These are phyloP conservation scores for Tipula lateralis DNA, from an alignment of 2,888 invertebrate species.

Conservation along the genomic window DNA sequence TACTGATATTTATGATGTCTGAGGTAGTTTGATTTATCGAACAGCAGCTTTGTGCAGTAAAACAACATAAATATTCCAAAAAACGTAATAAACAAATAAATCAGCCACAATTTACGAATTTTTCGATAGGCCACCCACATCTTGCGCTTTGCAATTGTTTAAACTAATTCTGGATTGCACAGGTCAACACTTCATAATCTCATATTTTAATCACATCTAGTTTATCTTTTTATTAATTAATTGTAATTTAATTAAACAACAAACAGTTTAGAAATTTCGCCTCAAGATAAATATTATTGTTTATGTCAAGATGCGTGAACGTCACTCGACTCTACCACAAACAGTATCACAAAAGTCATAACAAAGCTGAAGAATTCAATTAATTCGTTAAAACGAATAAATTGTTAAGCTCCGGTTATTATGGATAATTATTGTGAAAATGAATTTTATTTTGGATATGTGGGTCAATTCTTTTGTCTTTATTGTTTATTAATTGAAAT, in stretches of 20 bases:
- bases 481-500: not conserved
- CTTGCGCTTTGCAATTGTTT: not conserved
- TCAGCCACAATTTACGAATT: slow-evolving; percentile 46
- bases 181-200: not conserved
- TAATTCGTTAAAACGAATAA: not conserved
- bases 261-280: not conserved
- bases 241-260: not conserved
- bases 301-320: not conserved
- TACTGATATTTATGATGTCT: not conserved
- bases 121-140: slow-evolving; percentile 40
- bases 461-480: not conserved
- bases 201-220: not conserved
- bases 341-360: not conserved
- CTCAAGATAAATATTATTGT: not conserved
- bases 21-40: not conserved
- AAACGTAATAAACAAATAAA: slow-evolving; percentile 47
- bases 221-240: not conserved
- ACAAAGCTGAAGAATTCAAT: not conserved
- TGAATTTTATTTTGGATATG: not conserved
- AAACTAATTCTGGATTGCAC: not conserved
- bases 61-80: slow-evolving; percentile 48
- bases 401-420: not conserved
- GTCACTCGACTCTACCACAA: not conserved
- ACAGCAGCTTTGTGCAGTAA: not conserved
- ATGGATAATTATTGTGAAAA: not conserved